Conservation (phyloP, 2,797 vertebrate species). For the Cacajao melanocephalus region DNA sequence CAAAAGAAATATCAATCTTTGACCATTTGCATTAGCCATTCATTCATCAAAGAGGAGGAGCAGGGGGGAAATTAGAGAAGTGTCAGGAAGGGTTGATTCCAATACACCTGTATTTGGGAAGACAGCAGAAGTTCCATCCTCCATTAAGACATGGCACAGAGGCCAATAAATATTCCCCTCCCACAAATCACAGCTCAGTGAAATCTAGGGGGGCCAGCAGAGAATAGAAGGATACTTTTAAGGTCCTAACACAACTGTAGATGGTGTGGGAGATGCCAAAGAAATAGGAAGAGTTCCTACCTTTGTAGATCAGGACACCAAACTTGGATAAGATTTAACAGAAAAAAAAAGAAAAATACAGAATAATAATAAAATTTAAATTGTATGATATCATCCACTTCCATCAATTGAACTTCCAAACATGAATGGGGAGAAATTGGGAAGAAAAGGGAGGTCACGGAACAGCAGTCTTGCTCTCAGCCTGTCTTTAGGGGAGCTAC, state of each 20-base stretch:
- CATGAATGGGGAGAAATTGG: background rate
- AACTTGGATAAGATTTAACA: background rate
- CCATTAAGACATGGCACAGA: background rate
- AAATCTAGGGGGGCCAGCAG: background rate
- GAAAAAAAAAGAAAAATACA: background rate
- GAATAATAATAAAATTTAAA: slow-evolving; percentile 37
- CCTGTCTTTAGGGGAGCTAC: background rate
- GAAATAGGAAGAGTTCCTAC: background rate
- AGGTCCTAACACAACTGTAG: background rate
- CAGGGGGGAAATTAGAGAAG: background rate
- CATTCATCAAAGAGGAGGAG: background rate
- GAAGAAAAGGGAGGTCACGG: background rate
- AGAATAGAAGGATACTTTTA: background rate
- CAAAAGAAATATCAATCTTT: background rate
- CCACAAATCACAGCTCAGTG: background rate
- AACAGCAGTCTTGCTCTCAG: background rate
- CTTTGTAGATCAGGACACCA: background rate
- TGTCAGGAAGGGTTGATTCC: background rate
- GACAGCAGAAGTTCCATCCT: background rate
- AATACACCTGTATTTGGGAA: background rate
- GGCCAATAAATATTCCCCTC: background rate
- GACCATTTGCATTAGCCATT: background rate
- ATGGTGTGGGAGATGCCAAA: background rate
- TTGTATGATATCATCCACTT: background rate
- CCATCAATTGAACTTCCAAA: background rate